These are phyloP conservation scores for Chelonus formosanus DNA, from an alignment of 2,888 invertebrate genomes.

Conservation along the genomic window DNA sequence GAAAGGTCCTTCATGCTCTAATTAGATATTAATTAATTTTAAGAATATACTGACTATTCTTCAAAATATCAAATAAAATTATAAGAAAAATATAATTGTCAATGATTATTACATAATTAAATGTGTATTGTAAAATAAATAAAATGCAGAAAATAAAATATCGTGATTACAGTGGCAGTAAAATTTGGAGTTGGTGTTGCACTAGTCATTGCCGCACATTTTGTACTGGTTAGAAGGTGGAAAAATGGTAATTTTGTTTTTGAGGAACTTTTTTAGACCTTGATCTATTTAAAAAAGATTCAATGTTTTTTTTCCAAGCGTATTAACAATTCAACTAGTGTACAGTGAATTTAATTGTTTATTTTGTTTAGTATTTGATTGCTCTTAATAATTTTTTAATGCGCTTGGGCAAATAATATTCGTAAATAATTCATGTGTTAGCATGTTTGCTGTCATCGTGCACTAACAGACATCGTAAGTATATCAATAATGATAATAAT, in stretches of 20 bases:
- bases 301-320: not conserved
- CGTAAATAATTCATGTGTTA: constrained; percentile 39
- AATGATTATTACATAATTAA: not conserved
- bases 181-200: constrained; percentile 87
- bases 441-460: constrained; percentile 43
- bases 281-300: not conserved
- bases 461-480: constrained; percentile 38
- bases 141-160: constrained; percentile 38
- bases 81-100: not conserved
- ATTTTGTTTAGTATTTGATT: not conserved
- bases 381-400: constrained; percentile 33
- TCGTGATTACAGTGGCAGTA: constrained; percentile 81
- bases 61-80: not conserved
- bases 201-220: constrained; percentile 84
- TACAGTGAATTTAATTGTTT: constrained; percentile 7
- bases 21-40: not conserved
- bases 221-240: constrained; percentile 82
- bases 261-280: constrained; percentile 7
- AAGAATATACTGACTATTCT: not conserved
- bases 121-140: constrained; percentile 11
- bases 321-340: constrained; percentile 8
- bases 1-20: constrained; percentile 53
- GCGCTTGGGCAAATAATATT: constrained; percentile 41
- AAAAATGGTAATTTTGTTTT: constrained; percentile 73
- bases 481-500: constrained; percentile 12